Conservation (phyloP, 1,140 invertebrate species). For the Oryzaephilus surinamensis region DNA sequence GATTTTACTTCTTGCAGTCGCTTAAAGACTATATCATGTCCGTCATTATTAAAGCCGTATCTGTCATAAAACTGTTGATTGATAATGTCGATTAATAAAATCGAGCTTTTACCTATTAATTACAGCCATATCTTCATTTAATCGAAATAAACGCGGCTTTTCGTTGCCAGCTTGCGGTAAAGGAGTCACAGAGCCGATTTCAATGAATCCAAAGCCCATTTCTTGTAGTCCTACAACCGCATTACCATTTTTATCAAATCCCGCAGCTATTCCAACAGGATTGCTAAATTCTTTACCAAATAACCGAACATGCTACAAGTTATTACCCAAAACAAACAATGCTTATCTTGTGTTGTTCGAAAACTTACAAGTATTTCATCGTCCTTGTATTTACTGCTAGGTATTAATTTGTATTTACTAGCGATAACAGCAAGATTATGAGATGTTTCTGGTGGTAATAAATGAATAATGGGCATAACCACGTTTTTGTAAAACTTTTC, state of each 20-base stretch:
- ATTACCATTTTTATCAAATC: slow-evolving; percentile 96
- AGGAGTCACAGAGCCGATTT: slow-evolving; percentile 95
- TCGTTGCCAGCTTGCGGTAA: slow-evolving; percentile 83
- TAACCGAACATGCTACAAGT: too few relatives aligned
- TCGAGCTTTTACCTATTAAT: slow-evolving; percentile 83
- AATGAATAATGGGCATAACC: slow-evolving; percentile 57
- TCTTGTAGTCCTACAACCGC: slow-evolving; percentile 70
- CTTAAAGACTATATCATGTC: slow-evolving; percentile 61
- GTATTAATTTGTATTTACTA: slow-evolving; percentile 65
- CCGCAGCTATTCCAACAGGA: slow-evolving; percentile 92
- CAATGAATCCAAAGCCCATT: slow-evolving; percentile 91
- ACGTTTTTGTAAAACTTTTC: slow-evolving; percentile 66
- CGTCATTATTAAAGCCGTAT: slow-evolving; percentile 96
- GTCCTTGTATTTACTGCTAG: slow-evolving; percentile 47
- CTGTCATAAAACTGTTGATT: too few relatives aligned
- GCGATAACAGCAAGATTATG: slow-evolving; percentile 65
- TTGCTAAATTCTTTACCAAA: slow-evolving; percentile 42
- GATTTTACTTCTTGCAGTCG: slow-evolving; percentile 48
- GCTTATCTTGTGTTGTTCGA: too few relatives aligned
- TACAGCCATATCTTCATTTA: slow-evolving; percentile 75
- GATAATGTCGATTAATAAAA: too few relatives aligned
- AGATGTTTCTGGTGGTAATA: slow-evolving; percentile 63
- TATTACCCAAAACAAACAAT: too few relatives aligned
- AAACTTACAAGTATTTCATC: too few relatives aligned
- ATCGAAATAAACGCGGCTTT: slow-evolving; percentile 83